Percentiles rank a stretch among this genome's conserved stretches.
Evolutionary conservation across 1,140 invertebrate genomes (phyloP).

Genomic region (Dysdera silvatica): DNA sequence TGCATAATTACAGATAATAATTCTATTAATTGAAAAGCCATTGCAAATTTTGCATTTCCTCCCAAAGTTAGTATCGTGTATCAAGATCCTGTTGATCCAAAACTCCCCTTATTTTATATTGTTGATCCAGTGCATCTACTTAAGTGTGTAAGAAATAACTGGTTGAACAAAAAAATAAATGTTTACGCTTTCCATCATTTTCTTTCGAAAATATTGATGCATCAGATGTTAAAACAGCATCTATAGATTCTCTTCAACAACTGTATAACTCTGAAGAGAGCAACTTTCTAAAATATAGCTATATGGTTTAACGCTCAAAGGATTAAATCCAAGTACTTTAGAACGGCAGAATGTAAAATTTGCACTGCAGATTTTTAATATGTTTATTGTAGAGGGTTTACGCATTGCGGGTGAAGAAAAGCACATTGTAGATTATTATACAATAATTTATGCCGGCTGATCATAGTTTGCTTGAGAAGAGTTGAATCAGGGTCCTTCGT

Average conservation of each 20-base stretch:
- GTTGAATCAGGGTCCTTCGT: no score
- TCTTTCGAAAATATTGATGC: not conserved
- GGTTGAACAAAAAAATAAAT: constrained; percentile 2
- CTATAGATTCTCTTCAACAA: not conserved
- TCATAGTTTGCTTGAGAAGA: no score
- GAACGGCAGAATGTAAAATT: no score
- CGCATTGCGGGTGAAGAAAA: no score
- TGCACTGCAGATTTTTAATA: no score
- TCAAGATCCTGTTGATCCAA: not conserved
- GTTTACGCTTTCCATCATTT: not conserved
- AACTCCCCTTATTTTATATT: not conserved
- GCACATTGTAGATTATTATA: no score
- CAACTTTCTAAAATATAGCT: constrained; percentile 12
- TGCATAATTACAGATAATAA: constrained; percentile 31
- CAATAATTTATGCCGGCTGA: no score
- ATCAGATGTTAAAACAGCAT: not conserved
- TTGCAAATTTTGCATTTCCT: constrained; percentile 13
- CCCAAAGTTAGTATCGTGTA: not conserved
- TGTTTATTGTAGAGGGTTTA: no score
- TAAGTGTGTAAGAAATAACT: not conserved
- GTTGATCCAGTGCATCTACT: constrained; percentile 6
- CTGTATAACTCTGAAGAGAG: not conserved
- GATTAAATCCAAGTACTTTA: no score
- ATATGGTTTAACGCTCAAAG: no score
- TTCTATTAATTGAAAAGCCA: constrained; percentile 28